These are phyloP conservation scores for Orchestes rusci DNA, from an alignment of 2,888 invertebrate genomes.

Conservation along the genomic window DNA sequence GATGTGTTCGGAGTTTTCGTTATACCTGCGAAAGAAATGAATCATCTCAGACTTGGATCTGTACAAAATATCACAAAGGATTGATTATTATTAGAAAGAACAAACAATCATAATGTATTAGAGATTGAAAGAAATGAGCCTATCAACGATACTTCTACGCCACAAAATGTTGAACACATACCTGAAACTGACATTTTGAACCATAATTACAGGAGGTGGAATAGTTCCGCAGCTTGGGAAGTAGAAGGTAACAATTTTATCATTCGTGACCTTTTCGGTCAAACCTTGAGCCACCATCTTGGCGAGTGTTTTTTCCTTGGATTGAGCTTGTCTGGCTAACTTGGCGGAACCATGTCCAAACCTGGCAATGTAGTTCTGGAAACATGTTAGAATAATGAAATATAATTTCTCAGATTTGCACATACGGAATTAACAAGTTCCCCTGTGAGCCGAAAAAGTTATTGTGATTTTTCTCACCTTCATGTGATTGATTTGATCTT, in stretches of 20 bases:
- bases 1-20: constrained; percentile 78
- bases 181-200: constrained; percentile 94
- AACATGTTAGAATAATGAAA: constrained; percentile 1
- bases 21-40: constrained; percentile 58
- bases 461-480: no score
- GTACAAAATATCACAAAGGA: no score
- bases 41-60: no score
- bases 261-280: constrained; percentile 87
- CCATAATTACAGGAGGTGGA: constrained; percentile 99
- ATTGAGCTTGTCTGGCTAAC: constrained; percentile 96
- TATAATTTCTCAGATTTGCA: no score
- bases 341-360: constrained; percentile 99
- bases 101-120: not conserved
- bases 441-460: no score
- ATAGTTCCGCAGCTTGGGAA: constrained; percentile 94
- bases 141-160: not conserved
- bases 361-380: constrained; percentile 91
- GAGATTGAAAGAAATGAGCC: not conserved
- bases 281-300: constrained; percentile 99
- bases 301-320: constrained; percentile 97
- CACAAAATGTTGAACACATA: constrained; percentile 48
- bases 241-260: constrained; percentile 89
- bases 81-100: not conserved
- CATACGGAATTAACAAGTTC: no score
- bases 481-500: constrained; percentile 98